Conservation (phyloP, 1,140 invertebrate species). For the Orius insidiosus region DNA sequence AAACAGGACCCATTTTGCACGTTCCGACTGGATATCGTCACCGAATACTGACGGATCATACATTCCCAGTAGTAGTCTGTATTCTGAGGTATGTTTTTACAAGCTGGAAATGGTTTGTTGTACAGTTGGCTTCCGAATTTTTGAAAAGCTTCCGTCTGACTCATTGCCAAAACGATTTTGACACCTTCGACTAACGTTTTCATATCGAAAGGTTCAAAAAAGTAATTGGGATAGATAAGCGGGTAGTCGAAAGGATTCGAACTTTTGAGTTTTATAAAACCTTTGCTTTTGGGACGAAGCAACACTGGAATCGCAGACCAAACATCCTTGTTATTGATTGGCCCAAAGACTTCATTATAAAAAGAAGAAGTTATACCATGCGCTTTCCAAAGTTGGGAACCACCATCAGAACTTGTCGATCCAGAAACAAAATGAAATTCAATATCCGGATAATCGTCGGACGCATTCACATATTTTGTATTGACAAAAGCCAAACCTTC, state of each 20-base stretch:
- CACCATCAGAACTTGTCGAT: conserved; percentile 72
- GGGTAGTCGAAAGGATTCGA: conserved; percentile 80
- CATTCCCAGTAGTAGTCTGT: conserved; percentile 67
- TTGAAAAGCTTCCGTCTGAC: conserved; percentile 50
- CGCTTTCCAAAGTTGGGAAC: conserved; percentile 60
- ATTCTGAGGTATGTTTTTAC: conserved; percentile 40
- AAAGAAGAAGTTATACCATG: conserved; percentile 57
- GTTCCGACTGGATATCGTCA: conserved; percentile 76
- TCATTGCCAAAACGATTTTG: conserved; percentile 56
- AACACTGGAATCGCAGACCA: conserved; percentile 78
- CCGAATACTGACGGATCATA: conserved; percentile 61
- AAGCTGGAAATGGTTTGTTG: conserved; percentile 49
- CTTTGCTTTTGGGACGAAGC: conserved; percentile 49
- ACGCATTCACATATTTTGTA: conserved; percentile 68
- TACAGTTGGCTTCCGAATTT: conserved; percentile 47
- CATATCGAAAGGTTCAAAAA: conserved; percentile 61
- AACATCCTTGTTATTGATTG: conserved; percentile 57
- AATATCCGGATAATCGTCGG: conserved; percentile 76
- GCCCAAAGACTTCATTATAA: conserved; percentile 52
- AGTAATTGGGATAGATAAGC: conserved; percentile 82
- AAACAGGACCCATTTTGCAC: conserved; percentile 80
- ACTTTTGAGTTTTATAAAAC: conserved; percentile 58
- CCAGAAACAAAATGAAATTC: conserved; percentile 87
- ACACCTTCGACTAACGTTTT: conserved; percentile 66
- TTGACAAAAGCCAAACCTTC: conserved; percentile 81